These are phyloP conservation scores for Phycodurus eques DNA, from an alignment of 2,113 vertebrate species.

Conservation along the genomic window DNA sequence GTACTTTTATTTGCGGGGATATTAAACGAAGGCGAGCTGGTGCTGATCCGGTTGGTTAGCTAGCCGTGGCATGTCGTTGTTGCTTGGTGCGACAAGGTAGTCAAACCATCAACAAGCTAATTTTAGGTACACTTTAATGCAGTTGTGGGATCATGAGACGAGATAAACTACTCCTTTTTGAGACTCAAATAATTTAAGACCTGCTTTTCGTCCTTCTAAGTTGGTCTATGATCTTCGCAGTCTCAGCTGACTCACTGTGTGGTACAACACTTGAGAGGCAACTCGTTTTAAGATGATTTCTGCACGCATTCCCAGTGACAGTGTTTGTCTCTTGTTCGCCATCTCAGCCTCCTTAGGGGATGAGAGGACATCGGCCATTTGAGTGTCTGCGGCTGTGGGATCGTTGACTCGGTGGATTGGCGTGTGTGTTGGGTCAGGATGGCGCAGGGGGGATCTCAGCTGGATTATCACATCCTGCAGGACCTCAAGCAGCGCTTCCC, in stretches of 20 bases:
- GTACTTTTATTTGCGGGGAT: conserved; percentile 11
- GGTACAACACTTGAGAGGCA: conserved; percentile 14
- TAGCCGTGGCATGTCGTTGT: conserved; percentile 61
- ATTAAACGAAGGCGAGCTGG: conserved; percentile 30
- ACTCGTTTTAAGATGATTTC: neutral
- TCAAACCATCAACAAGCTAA: conserved; percentile 48
- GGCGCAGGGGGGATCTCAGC: conserved; percentile 91
- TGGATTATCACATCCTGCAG: conserved; percentile 92
- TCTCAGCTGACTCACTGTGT: conserved; percentile 47
- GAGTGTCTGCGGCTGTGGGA: conserved; percentile 80
- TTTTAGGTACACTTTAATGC: neutral
- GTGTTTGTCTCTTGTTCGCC: conserved; percentile 4
- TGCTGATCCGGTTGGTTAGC: conserved; percentile 42
- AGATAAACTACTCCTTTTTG: neutral
- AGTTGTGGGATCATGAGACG: neutral
- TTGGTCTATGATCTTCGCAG: neutral
- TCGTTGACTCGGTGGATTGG: conserved; percentile 74
- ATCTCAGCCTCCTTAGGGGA: conserved; percentile 64
- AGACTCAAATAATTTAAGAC: neutral
- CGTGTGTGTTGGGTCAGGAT: conserved; percentile 79
- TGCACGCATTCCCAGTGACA: neutral
- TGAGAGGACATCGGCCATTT: conserved; percentile 81
- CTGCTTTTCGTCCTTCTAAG: neutral
- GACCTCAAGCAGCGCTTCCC: conserved; percentile 97
- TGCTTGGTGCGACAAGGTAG: conserved; percentile 49